phyloP scores from a whole-genome alignment of 1,140 invertebrate species.

The Drosophila tsacasi region DNA sequence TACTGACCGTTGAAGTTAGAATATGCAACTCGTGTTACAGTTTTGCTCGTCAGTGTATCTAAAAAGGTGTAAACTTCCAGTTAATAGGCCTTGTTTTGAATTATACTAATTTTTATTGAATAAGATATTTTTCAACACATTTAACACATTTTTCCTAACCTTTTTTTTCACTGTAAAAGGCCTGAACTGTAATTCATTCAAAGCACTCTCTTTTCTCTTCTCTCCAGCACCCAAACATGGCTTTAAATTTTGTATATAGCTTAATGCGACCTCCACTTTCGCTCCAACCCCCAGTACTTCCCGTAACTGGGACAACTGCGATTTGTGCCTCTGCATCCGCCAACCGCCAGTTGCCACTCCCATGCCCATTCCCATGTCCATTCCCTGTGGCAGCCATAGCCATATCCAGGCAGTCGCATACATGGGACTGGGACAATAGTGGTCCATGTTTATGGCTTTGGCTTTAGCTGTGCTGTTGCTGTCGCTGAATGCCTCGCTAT shows the following conservation, averaged over 20 bases:
- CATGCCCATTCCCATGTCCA: background rate
- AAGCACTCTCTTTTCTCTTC: background rate
- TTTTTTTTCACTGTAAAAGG: background rate
- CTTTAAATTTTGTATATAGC: slow-evolving; percentile 12
- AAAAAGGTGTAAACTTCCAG: too few species aligned
- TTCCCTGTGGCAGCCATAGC: background rate
- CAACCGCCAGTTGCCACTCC: slow-evolving; percentile 8
- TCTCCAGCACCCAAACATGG: background rate
- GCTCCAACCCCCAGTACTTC: slow-evolving; percentile 14
- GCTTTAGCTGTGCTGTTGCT: slow-evolving; percentile 24
- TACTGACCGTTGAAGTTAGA: too few species aligned
- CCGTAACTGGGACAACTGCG: slow-evolving; percentile 40
- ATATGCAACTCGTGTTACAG: too few species aligned
- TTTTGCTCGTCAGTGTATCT: too few species aligned
- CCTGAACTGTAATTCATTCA: slow-evolving; percentile 8
- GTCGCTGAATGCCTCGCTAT: slow-evolving; percentile 37
- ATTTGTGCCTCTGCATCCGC: slow-evolving; percentile 47
- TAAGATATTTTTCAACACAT: too few species aligned
- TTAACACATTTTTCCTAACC: too few species aligned
- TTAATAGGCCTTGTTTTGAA: too few species aligned
- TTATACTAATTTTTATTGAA: too few species aligned
- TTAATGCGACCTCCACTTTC: background rate
- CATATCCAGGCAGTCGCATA: slow-evolving; percentile 24
- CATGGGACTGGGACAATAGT: slow-evolving; percentile 44
- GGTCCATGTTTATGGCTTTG: slow-evolving; percentile 49